Evolutionary conservation across 2,888 invertebrate species (phyloP).

Genomic region (Mycogona germanica): DNA sequence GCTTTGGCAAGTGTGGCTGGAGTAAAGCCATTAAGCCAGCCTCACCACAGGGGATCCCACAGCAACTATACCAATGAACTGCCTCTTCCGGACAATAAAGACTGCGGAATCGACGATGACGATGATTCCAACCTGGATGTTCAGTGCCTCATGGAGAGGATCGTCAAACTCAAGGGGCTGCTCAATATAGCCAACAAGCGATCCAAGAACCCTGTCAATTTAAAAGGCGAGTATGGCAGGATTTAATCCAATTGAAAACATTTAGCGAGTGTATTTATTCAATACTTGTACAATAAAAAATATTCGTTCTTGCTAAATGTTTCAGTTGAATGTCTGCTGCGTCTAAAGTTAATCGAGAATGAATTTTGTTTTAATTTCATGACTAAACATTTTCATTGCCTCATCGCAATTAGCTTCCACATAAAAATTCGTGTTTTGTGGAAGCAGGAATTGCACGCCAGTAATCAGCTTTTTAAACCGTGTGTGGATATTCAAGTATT

Average conservation of each 20-base stretch:
- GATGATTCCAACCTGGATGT: slow-evolving; percentile 29
- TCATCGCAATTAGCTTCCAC: no score
- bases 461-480: not conserved
- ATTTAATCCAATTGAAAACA: no score
- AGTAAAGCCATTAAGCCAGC: no score
- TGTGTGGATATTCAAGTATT: not conserved
- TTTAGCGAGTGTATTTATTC: no score
- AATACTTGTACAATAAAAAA: no score
- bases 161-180: slow-evolving; percentile 48
- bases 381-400: no score
- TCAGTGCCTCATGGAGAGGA: slow-evolving; percentile 45
- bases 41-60: not conserved
- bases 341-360: no score
- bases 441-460: no score
- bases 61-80: no score
- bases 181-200: slow-evolving; percentile 44
- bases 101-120: slow-evolving; percentile 20
- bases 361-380: not conserved
- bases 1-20: slow-evolving; percentile 31
- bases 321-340: not conserved
- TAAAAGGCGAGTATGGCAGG: slow-evolving; percentile 41
- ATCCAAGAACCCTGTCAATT: slow-evolving; percentile 46
- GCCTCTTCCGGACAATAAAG: not conserved
- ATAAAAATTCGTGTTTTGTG: no score
- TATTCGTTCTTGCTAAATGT: not conserved